These are phyloP conservation scores for Xerus inauris DNA, from an alignment of 2,113 vertebrate genomes.

Conservation along the genomic window DNA sequence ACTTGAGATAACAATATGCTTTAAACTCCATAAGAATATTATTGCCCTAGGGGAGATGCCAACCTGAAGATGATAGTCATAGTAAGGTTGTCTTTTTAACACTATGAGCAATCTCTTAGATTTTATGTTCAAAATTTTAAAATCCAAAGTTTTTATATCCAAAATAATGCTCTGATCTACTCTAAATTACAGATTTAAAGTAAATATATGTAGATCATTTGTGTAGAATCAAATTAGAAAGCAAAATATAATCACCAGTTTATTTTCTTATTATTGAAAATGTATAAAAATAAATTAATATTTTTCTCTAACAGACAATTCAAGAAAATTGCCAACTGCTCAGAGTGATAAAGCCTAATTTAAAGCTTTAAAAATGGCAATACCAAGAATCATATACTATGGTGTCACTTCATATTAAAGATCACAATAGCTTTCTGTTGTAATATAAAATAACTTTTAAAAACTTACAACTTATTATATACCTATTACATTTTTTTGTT, in stretches of 20 bases:
- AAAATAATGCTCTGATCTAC: not conserved
- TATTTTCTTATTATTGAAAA: slow-evolving; percentile 33
- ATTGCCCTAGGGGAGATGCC: not conserved
- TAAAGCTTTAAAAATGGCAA: not conserved
- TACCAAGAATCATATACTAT: not conserved
- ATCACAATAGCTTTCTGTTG: not conserved
- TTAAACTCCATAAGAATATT: not conserved
- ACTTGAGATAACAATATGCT: not conserved
- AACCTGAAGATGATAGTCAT: not conserved
- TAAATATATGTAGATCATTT: slow-evolving; percentile 20
- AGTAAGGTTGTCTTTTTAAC: slow-evolving; percentile 7
- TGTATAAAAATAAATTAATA: not conserved
- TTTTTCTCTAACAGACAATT: not conserved
- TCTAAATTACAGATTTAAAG: not conserved
- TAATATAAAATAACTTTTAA: not conserved
- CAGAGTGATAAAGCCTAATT: not conserved
- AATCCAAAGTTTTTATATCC: not conserved
- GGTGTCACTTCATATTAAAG: not conserved
- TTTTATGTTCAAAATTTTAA: not conserved
- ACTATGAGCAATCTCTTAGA: not conserved
- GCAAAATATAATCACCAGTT: not conserved
- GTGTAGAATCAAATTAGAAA: not conserved
- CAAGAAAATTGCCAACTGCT: not conserved
- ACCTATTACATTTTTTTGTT: slow-evolving; percentile 2
- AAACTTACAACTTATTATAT: not conserved